These are phyloP conservation scores for Apostichopus parvimensis DNA, from an alignment of 35 echinoderm and acorn worm species.

Conservation along the genomic window DNA sequence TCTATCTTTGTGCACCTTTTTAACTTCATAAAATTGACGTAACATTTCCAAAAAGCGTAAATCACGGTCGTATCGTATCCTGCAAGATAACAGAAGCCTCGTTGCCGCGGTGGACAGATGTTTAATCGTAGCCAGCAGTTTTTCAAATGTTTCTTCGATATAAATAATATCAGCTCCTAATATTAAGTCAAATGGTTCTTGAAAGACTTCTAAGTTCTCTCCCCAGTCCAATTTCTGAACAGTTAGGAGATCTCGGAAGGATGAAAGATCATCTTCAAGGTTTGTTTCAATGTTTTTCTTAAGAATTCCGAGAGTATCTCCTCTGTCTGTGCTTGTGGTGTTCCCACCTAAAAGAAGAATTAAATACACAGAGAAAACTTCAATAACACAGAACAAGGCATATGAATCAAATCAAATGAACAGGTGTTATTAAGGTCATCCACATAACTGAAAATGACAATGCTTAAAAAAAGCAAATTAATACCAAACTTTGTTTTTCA, in stretches of 20 bases:
- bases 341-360: conserved; percentile 52
- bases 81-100: conserved; percentile 75
- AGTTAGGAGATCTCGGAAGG: not conserved
- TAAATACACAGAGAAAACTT: no score
- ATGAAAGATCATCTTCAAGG: conserved; percentile 18
- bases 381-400: no score
- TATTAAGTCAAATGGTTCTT: conserved; percentile 71
- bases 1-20: conserved; percentile 62
- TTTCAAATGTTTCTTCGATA: conserved; percentile 81
- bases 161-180: conserved; percentile 97
- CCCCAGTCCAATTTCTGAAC: conserved; percentile 84
- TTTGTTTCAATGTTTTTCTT: conserved; percentile 58
- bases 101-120: conserved; percentile 55
- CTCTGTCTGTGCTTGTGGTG: conserved; percentile 64
- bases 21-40: conserved; percentile 55
- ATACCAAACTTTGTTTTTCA: no score
- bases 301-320: conserved; percentile 40
- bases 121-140: conserved; percentile 68
- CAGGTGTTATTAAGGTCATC: no score
- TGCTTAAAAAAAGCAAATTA: no score
- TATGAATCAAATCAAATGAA: no score
- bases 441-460: no score
- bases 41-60: conserved; percentile 75
- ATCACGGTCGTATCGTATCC: conserved; percentile 88
- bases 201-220: conserved; percentile 68